Conservation (phyloP, 2,797 vertebrate species). For the Mormyrops attenuatus region DNA sequence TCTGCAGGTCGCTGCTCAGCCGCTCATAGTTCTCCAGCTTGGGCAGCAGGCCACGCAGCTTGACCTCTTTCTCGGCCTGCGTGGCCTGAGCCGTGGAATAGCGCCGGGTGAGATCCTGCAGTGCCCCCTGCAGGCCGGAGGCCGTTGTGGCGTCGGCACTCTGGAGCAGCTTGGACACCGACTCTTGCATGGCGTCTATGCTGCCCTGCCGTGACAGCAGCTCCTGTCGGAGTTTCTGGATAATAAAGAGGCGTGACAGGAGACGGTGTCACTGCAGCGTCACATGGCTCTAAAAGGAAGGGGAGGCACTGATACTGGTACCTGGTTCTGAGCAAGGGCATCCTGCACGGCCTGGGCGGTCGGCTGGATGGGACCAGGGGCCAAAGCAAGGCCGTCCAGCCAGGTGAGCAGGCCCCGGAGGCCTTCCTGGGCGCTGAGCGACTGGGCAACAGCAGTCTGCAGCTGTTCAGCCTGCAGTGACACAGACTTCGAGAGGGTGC, state of each 20-base stretch:
- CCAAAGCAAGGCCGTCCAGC: slow-evolving; percentile 69
- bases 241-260: not conserved
- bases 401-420: slow-evolving; percentile 79
- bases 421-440: slow-evolving; percentile 89
- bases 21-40: slow-evolving; percentile 82
- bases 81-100: slow-evolving; percentile 68
- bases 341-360: slow-evolving; percentile 79
- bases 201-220: slow-evolving; percentile 84
- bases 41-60: slow-evolving; percentile 77
- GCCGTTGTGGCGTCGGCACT: slow-evolving; percentile 72
- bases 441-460: slow-evolving; percentile 90
- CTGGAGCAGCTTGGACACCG: slow-evolving; percentile 75
- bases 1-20: slow-evolving; percentile 69
- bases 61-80: slow-evolving; percentile 70
- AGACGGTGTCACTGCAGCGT: not conserved
- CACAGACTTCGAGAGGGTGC: slow-evolving; percentile 71
- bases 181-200: slow-evolving; percentile 82
- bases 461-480: slow-evolving; percentile 77
- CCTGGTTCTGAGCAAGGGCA: slow-evolving; percentile 79
- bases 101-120: slow-evolving; percentile 66
- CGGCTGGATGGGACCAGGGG: slow-evolving; percentile 58
- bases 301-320: slow-evolving; percentile 38
- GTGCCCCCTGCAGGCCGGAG: slow-evolving; percentile 68
- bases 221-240: slow-evolving; percentile 90
- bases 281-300: not conserved